A percentile compares a stretch with the other conserved stretches of the same genome.
phyloP scores from a whole-genome alignment of 2,888 invertebrate species.

The Caenorhabditis imperialis region DNA sequence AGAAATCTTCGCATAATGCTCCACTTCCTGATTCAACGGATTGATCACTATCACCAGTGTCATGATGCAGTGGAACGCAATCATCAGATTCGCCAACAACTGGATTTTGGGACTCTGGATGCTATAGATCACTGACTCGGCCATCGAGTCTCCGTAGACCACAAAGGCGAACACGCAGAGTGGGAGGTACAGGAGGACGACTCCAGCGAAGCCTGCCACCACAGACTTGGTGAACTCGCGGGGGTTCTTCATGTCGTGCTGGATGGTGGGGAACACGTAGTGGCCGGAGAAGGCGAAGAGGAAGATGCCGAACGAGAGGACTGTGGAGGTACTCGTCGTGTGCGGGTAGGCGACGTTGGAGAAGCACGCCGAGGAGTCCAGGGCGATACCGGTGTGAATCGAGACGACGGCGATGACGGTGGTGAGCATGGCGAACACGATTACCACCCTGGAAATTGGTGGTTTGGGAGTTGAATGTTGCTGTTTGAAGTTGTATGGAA shows the following conservation, averaged over 20 bases:
- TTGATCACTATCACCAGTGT: slow-evolving; percentile 76
- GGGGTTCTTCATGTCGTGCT: slow-evolving; percentile 91
- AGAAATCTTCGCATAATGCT: slow-evolving; percentile 70
- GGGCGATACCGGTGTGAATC: slow-evolving; percentile 71
- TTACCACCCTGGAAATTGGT: slow-evolving; percentile 69
- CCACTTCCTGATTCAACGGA: slow-evolving; percentile 76
- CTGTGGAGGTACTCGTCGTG: slow-evolving; percentile 56
- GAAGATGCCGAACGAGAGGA: slow-evolving; percentile 75
- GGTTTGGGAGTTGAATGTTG: no score
- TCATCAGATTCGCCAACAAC: slow-evolving; percentile 75
- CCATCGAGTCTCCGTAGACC: slow-evolving; percentile 75
- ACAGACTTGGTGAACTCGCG: slow-evolving; percentile 85
- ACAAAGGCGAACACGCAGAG: slow-evolving; percentile 73
- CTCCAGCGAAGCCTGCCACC: slow-evolving; percentile 71
- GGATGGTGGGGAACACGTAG: slow-evolving; percentile 85
- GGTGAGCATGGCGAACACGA: slow-evolving; percentile 77
- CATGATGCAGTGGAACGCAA: slow-evolving; percentile 77
- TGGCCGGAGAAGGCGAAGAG: slow-evolving; percentile 77
- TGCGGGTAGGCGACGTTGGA: slow-evolving; percentile 62
- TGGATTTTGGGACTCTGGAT: slow-evolving; percentile 67
- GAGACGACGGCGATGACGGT: slow-evolving; percentile 73
- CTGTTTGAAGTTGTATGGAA: no score
- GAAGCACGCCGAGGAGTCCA: slow-evolving; percentile 58
- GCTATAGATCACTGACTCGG: slow-evolving; percentile 70
- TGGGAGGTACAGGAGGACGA: slow-evolving; percentile 74